Evolutionary conservation across 1,140 invertebrate species (phyloP).

Genomic region (Triops longicaudatus): DNA sequence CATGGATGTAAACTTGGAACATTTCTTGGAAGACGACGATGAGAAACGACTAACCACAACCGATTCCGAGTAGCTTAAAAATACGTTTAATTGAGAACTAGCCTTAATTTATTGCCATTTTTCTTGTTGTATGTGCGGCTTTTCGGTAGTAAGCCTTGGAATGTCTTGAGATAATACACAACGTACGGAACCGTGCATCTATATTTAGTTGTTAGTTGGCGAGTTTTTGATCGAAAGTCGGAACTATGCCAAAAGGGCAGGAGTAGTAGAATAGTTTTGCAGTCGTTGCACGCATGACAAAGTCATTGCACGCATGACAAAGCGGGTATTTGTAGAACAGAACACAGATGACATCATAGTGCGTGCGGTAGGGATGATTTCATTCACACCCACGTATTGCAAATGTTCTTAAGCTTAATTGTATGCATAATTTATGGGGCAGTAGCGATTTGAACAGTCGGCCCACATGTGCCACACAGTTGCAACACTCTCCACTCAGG

Average conservation of each 20-base stretch:
- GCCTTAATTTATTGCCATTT: background rate
- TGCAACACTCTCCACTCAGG: background rate
- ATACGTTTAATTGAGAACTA: background rate
- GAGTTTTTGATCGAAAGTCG: conserved; percentile 1
- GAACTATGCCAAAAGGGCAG: background rate
- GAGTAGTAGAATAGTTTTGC: background rate
- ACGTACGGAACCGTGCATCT: background rate
- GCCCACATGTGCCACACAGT: background rate
- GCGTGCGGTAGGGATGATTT: background rate
- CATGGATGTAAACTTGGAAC: background rate
- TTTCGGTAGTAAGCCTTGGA: background rate
- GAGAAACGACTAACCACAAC: background rate
- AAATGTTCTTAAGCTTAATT: background rate
- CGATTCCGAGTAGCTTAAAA: background rate
- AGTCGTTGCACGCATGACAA: background rate
- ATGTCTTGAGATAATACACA: background rate
- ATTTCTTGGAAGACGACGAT: background rate
- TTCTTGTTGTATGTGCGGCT: background rate
- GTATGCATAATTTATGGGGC: background rate
- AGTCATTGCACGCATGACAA: background rate
- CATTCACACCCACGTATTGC: background rate
- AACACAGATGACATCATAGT: background rate
- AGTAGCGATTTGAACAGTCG: background rate
- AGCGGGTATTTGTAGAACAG: background rate
- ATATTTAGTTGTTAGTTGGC: conserved; percentile 10